Evolutionary conservation across 2,888 invertebrate species (phyloP).

Genomic region (Lasius fuliginosus): DNA sequence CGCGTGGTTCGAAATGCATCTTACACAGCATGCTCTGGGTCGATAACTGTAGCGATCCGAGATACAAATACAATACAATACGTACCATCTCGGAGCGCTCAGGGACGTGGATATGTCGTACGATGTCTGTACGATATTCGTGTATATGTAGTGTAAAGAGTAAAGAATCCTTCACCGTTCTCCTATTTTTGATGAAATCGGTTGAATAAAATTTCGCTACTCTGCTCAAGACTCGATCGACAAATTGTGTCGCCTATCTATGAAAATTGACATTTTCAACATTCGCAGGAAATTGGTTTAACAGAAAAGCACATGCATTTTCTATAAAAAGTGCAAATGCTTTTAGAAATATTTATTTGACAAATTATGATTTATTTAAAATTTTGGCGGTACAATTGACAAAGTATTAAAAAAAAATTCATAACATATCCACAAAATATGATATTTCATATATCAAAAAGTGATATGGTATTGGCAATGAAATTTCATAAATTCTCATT

Average conservation of each 20-base stretch:
- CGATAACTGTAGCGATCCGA: constrained; percentile 50
- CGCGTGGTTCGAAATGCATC: constrained; percentile 38
- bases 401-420: neutral
- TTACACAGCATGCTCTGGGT: constrained; percentile 20
- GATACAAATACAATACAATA: constrained; percentile 46
- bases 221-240: neutral
- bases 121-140: constrained; percentile 35
- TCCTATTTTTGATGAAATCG: constrained; percentile 42
- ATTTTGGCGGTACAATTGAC: neutral
- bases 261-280: constrained; percentile 5
- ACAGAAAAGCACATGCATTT: neutral
- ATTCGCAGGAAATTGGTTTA: neutral
- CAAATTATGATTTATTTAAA: neutral
- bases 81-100: constrained; percentile 43
- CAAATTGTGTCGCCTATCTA: neutral
- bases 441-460: too few species aligned
- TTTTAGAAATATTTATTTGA: neutral
- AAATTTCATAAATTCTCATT: neutral
- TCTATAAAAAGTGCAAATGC: neutral
- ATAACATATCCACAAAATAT: neutral
- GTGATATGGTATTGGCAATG: neutral
- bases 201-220: constrained; percentile 7
- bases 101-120: constrained; percentile 33
- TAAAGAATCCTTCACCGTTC: constrained; percentile 8
- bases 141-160: constrained; percentile 31